Conservation (phyloP, 2,888 invertebrate species). For the Acanthococcus lagerstroemiae region DNA sequence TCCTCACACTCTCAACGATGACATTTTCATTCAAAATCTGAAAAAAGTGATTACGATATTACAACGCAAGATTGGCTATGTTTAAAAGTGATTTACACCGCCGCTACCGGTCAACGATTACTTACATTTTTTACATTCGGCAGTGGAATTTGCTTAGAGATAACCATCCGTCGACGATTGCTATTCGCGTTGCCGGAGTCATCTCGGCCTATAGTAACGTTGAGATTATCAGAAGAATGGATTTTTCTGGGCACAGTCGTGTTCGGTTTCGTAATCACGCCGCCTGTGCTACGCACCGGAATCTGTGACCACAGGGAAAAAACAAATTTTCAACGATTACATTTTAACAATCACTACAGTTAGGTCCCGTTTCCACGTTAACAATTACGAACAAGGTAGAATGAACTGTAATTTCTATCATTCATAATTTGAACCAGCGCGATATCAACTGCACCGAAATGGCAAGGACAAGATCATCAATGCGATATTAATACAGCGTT, state of each 20-base stretch:
- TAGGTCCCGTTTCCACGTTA: too few relatives aligned
- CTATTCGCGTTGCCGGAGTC: not conserved
- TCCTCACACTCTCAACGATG: conserved; percentile 22
- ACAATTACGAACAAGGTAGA: too few relatives aligned
- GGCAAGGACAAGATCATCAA: too few relatives aligned
- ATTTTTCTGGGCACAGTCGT: not conserved
- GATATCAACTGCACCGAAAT: too few relatives aligned
- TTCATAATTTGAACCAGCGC: too few relatives aligned
- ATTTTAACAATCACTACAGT: too few relatives aligned
- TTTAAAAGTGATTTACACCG: too few relatives aligned
- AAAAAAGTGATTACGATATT: not conserved
- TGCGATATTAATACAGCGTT: not conserved
- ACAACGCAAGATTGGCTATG: not conserved
- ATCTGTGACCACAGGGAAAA: too few relatives aligned
- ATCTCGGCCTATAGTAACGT: not conserved
- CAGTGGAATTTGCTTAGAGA: not conserved
- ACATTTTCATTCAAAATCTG: conserved; percentile 5
- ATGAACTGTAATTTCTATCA: too few relatives aligned
- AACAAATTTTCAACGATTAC: too few relatives aligned
- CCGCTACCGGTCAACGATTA: too few relatives aligned
- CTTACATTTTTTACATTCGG: not conserved
- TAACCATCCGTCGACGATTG: conserved; percentile 9
- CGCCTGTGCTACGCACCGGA: not conserved
- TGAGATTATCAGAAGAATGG: not conserved
- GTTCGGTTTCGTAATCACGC: not conserved